Base-by-base conservation (phyloP, 2,888 invertebrate genomes). In the Xanthostigma xanthostigma region DNA sequence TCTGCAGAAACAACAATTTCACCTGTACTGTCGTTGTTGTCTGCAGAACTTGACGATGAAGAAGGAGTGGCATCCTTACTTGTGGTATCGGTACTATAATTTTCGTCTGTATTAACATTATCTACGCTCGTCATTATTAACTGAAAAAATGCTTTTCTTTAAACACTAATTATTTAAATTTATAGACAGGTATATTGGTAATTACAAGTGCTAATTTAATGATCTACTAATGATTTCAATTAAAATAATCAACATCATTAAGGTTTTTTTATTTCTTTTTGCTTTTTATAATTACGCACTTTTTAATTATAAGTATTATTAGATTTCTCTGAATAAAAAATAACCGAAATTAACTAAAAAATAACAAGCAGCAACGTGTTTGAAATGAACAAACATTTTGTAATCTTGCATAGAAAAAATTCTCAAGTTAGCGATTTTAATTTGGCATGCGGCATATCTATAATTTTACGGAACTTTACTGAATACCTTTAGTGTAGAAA, bases 21-120 rank as follows among this genome's bases (percentile, higher is more conserved):
- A 35, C 64, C 58, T 27, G 59, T 57, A 40, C 60, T 58, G 64
- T 57, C 41, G 62, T 65, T 37, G 65, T 65, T 44, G 68, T 67
- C 33, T 39, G 39, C 12, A 13, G 12, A 14, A 9, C 14, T 39
- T 8, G 39, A 39, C 12, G 39, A 39, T 39, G 39, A 39, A 9
- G 39, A 9, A 14, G 39, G 14, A 66, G 56, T 39, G 51, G 49
- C 49, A 49, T 49, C 62, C 69, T 70, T 5, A 66, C 66, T 56
- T 66, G 66, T 51, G 67, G 55, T 64, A 70, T 71, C 71, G 70
- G 56, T 35, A 63, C n/a, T 38, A 38, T 13, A 38, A 38, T 38
- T 8, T 3, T 12, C 38, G 6, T 12, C 13, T 12, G 38, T n/a
- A 12, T 12, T 12, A 38, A 38, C n/a, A 38, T 12, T 38, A 38